Percentiles rank a stretch among this genome's conserved stretches.
Evolutionary conservation across 2,797 vertebrate genomes (phyloP).

Genomic region (Brotula barbata): DNA sequence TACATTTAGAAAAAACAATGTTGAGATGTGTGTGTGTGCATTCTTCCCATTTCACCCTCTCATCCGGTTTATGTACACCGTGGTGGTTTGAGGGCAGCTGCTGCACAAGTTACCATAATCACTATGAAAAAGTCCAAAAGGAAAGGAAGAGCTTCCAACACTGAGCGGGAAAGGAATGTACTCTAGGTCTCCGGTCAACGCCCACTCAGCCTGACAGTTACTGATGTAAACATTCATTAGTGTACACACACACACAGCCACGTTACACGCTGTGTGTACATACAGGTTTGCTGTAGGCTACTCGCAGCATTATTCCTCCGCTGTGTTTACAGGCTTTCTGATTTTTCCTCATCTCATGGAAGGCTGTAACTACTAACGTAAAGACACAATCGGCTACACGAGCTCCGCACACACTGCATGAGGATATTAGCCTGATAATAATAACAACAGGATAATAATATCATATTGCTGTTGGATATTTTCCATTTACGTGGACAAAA

Average conservation of each 20-base stretch:
- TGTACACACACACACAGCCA: slow-evolving; percentile 10
- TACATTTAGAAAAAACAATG: not conserved
- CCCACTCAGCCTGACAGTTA: slow-evolving; percentile 57
- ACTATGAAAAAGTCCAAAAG: slow-evolving; percentile 46
- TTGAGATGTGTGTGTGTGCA: not conserved
- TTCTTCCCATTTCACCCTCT: slow-evolving; percentile 43
- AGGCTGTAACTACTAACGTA: too few species aligned
- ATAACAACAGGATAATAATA: too few species aligned
- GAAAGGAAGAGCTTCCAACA: slow-evolving; percentile 51
- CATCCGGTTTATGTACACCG: slow-evolving; percentile 50
- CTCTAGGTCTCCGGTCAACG: slow-evolving; percentile 44
- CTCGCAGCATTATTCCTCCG: not conserved
- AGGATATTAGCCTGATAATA: too few species aligned
- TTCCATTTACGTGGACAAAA: too few species aligned
- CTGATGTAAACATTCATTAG: slow-evolving; percentile 68
- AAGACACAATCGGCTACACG: too few species aligned
- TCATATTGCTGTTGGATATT: too few species aligned
- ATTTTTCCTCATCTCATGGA: too few species aligned
- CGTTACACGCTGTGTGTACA: not conserved
- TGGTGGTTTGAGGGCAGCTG: slow-evolving; percentile 47
- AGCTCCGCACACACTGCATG: too few species aligned
- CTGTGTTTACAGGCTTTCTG: too few species aligned
- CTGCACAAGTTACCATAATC: slow-evolving; percentile 53
- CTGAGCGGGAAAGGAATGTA: slow-evolving; percentile 47
- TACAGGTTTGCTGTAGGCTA: slow-evolving; percentile 15